Conservation (phyloP, 2,113 vertebrate genomes). For the Echinops telfairi region DNA sequence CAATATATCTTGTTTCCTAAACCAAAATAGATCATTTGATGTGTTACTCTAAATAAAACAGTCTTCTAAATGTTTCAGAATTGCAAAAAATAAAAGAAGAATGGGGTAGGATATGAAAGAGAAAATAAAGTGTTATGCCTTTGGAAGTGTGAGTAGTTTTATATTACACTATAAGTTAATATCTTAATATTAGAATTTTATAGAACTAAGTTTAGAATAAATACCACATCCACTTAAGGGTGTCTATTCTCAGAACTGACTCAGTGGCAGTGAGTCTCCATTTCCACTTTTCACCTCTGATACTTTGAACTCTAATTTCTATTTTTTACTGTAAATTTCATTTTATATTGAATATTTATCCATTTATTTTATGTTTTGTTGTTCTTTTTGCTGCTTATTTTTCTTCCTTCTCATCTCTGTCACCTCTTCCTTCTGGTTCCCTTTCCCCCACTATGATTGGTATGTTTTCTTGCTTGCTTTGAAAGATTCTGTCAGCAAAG, state of each 20-base stretch:
- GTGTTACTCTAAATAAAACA: not conserved
- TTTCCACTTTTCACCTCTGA: not conserved
- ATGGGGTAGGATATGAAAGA: not conserved
- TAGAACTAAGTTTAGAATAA: not conserved
- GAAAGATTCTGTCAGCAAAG: constrained; percentile 51
- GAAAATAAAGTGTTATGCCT: not conserved
- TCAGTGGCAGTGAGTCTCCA: too few relatives aligned
- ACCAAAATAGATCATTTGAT: not conserved
- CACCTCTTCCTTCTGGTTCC: not conserved
- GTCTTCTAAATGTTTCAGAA: too few relatives aligned
- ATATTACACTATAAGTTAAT: too few relatives aligned
- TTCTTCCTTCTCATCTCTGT: constrained; percentile 2
- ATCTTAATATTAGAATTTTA: not conserved
- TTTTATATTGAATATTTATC: too few relatives aligned
- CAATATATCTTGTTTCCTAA: not conserved
- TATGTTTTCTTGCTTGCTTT: not conserved
- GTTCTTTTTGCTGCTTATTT: not conserved
- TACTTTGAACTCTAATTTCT: not conserved
- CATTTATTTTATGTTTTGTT: not conserved
- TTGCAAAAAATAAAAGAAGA: too few relatives aligned
- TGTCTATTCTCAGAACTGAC: not conserved
- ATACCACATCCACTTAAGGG: not conserved
- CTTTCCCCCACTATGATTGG: not conserved
- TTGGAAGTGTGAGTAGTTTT: too few relatives aligned
- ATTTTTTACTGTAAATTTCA: not conserved